Base-by-base conservation (phyloP, 2,888 invertebrate species). In the Syritta pipiens region DNA sequence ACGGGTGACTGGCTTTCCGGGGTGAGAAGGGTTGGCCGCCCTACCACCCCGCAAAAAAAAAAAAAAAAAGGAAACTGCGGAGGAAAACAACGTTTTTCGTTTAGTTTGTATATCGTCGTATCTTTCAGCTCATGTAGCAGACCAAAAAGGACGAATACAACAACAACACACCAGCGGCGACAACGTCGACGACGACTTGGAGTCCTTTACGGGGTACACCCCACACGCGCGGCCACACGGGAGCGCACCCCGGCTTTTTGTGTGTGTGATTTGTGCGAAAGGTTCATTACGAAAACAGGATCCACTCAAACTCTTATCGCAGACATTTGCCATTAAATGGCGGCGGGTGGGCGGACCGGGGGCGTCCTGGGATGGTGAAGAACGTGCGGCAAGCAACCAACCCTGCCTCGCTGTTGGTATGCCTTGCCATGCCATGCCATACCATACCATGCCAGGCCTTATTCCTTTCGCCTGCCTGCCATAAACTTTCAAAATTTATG, bases 401-500 rank as follows among this genome's bases (percentile, higher is more conserved):
- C 28, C 28, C 4, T n/a, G 9, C 28, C 28, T 4, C 2, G 4
- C 28, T 9, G 17, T 37, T 17, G 12, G 17, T 14, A 12, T 37
- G 37, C 37, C 9, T 9, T 14, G 37, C n/a, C 3, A 37, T 37
- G n/a, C n/a, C n/a, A n/a, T n/a, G n/a, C n/a, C n/a, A n/a, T n/a
- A 6, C 37, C 9, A 7, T 14, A 17, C n/a, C 3, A 37, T 37
- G 37, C 7, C 37, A 37, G 37, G 37, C 37, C 37, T 37, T 49
- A 40, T 68, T 67, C 60, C 72, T 74, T 74, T 53, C 37, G 67
- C 60, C 74, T 57, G 67, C 24, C 22, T 55, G 44, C 60, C 74
- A 74, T 79, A 79, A 79, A 79, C 60, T 79, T 79, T 68, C 79
- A 44, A 74, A 79, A 74, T 79, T 79, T 79, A 79, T 79, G 55